Conservation (phyloP, 2,797 vertebrate genomes). For the Aeoliscus strigatus region DNA sequence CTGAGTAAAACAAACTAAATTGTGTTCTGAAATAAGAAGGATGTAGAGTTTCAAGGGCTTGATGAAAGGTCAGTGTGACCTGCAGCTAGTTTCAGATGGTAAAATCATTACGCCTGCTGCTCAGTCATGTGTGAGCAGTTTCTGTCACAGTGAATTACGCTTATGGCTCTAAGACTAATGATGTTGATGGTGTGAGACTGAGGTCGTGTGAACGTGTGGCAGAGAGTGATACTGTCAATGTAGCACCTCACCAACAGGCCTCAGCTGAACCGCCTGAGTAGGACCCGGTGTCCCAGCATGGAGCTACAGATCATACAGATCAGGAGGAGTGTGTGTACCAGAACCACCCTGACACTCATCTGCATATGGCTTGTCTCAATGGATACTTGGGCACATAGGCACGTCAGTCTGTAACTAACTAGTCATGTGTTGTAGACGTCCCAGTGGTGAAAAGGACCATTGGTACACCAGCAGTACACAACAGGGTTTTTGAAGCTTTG, state of each 20-base stretch:
- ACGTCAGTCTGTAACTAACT: too few species aligned
- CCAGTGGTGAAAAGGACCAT: background rate
- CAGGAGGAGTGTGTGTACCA: too few species aligned
- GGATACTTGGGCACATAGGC: too few species aligned
- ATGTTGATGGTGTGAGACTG: conserved; percentile 3
- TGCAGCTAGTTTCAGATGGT: conserved; percentile 40
- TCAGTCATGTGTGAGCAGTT: conserved; percentile 17
- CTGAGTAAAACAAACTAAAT: conserved; percentile 31
- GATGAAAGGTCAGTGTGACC: too few species aligned
- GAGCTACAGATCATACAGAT: too few species aligned
- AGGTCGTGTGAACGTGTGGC: background rate
- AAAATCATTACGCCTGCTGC: conserved; percentile 6
- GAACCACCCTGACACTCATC: conserved; percentile 40
- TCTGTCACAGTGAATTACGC: conserved; percentile 16
- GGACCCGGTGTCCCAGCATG: conserved; percentile 42
- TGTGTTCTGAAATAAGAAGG: conserved; percentile 17
- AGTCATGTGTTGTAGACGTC: too few species aligned
- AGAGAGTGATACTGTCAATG: background rate
- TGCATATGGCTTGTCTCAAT: conserved; percentile 34
- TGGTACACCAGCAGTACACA: too few species aligned
- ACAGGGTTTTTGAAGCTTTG: too few species aligned
- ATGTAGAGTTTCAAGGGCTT: conserved; percentile 11
- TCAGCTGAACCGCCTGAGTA: conserved; percentile 32
- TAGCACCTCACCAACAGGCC: background rate
- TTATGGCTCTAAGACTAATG: background rate